Percentiles rank a stretch among this genome's conserved stretches.
Evolutionary conservation across 1,140 invertebrate genomes (phyloP).

Genomic region (Sitophilus oryzae): DNA sequence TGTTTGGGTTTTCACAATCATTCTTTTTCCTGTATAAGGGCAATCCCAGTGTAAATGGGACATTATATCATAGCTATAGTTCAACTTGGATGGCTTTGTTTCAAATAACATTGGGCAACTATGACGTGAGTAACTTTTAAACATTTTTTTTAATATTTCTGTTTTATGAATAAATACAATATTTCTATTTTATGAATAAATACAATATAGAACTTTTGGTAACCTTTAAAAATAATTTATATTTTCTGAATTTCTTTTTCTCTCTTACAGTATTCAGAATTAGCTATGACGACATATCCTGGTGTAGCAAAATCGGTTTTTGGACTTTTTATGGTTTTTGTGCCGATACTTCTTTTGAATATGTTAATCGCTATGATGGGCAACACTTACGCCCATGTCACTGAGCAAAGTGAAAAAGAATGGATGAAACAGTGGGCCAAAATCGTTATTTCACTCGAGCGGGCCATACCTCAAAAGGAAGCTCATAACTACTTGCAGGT

Average conservation of each 20-base stretch:
- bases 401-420: conserved; percentile 96
- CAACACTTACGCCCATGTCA: conserved; percentile 96
- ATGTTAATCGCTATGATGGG: conserved; percentile 99
- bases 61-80: conserved; percentile 76
- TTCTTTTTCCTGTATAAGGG: conserved; percentile 97
- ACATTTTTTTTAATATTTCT: conserved; percentile 1
- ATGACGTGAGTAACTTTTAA: conserved; percentile 73
- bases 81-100: conserved; percentile 97
- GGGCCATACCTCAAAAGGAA: conserved; percentile 83
- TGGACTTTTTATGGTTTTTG: conserved; percentile 94
- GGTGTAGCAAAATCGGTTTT: conserved; percentile 91
- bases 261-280: conserved; percentile 77
- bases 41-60: conserved; percentile 71
- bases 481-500: conserved; percentile 87
- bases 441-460: conserved; percentile 91
- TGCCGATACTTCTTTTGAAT: conserved; percentile 92
- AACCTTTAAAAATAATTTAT: background rate
- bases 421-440: conserved; percentile 99
- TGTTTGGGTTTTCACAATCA: conserved; percentile 92
- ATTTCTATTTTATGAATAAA: too few species aligned
- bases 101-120: conserved; percentile 96
- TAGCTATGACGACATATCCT: conserved; percentile 84
- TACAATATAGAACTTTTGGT: too few species aligned
- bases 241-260: background rate
- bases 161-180: too few species aligned